Conservation (phyloP, 1,140 invertebrate species). For the Lepidostoma basale region DNA sequence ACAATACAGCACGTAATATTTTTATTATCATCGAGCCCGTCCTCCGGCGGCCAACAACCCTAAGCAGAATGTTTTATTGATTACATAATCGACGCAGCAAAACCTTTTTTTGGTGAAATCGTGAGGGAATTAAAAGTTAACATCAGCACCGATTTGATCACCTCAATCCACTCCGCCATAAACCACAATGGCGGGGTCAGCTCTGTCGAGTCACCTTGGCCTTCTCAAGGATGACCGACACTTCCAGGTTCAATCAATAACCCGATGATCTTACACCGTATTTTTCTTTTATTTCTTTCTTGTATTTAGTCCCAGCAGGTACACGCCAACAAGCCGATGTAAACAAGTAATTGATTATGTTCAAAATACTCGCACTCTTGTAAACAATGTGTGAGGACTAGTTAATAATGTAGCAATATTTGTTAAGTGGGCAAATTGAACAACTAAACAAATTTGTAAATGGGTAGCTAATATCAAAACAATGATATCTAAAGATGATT, state of each 20-base stretch:
- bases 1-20: too few species aligned
- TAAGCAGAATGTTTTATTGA: background rate
- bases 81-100: conserved; percentile 9
- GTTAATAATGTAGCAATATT: too few species aligned
- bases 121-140: conserved; percentile 5
- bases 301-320: too few species aligned
- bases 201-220: conserved; percentile 4
- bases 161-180: background rate
- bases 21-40: too few species aligned
- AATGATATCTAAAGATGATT: too few species aligned
- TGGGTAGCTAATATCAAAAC: too few species aligned
- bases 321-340: too few species aligned
- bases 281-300: background rate
- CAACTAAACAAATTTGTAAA: too few species aligned
- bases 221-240: conserved; percentile 9
- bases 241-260: conserved; percentile 16
- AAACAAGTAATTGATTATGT: too few species aligned
- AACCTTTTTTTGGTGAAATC: conserved; percentile 1
- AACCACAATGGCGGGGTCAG: conserved; percentile 2
- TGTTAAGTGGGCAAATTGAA: too few species aligned
- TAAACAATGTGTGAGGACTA: too few species aligned
- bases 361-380: too few species aligned
- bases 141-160: background rate
- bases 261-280: background rate
- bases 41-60: conserved; percentile 16